Evolutionary conservation across 1,140 invertebrate species (phyloP).

Genomic region (Heliconius hermathena): DNA sequence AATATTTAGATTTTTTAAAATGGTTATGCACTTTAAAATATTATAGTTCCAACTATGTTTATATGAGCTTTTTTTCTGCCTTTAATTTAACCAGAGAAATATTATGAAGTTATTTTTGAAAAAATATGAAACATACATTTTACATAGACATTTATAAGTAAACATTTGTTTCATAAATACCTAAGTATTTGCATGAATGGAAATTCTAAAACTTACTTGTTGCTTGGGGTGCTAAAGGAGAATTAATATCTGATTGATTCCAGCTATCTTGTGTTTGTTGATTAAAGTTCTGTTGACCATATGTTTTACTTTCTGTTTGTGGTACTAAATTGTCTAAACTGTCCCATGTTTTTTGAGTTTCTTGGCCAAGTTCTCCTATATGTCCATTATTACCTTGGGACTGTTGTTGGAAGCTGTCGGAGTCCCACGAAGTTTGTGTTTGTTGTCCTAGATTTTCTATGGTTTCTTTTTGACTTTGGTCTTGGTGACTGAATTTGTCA

Average conservation of each 20-base stretch:
- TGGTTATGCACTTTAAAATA: too few relatives aligned
- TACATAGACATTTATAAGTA: not conserved
- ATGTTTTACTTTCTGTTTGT: constrained; percentile 49
- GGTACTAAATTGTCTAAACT: constrained; percentile 53
- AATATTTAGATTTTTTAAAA: too few relatives aligned
- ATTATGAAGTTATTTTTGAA: not conserved
- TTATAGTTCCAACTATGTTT: too few relatives aligned
- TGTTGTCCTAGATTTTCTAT: constrained; percentile 43
- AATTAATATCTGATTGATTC: constrained; percentile 38
- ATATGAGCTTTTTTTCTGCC: too few relatives aligned
- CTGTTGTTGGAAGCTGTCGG: constrained; percentile 65
- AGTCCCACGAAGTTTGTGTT: constrained; percentile 45
- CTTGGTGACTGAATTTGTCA: constrained; percentile 61
- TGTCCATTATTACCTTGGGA: constrained; percentile 30
- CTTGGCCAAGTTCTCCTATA: not conserved
- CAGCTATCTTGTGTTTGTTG: constrained; percentile 52
- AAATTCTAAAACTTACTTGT: not conserved
- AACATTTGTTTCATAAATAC: not conserved
- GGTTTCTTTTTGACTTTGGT: constrained; percentile 29
- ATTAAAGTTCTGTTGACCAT: constrained; percentile 51
- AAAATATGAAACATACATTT: not conserved
- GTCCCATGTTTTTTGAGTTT: constrained; percentile 47
- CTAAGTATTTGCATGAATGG: too few relatives aligned
- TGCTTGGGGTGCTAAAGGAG: not conserved
- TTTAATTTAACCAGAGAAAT: not conserved